Base-by-base conservation (phyloP, 1,140 invertebrate genomes). In the Dinoponera quadriceps region DNA sequence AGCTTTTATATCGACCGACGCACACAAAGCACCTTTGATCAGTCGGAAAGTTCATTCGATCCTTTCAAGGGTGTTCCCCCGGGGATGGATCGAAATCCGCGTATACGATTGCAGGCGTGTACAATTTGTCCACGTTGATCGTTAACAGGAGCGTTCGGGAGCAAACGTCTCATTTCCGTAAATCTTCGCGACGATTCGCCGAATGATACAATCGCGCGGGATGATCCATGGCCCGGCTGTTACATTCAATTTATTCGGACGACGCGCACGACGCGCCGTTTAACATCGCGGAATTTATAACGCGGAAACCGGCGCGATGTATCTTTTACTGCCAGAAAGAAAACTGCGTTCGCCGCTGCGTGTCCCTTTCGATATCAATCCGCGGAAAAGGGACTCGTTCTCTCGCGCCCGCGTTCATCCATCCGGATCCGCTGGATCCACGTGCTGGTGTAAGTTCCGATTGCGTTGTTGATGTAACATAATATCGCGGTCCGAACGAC, bases 261-360 rank as follows among this genome's bases (percentile, higher is more conserved):
- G 60, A 65, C 73, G 54, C 44, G 63, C 27, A 33, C 75, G 57
- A 38, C 63, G 63, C 29, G 65, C 33, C 51, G 33, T 80, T 80
- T 59, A 68, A 71, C 65, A 57, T 80, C 51, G 33, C 16, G 69
- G 48, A 71, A 80, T 80, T 80, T 80, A 80, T 80, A 80, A 80
- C 75, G 65, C 44, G 65, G 75, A 80, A 80, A 80, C 55, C 49
- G 69, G 69, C 66, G 51, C 75, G 49, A 78, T 65, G 66, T 44
- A 48, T 78, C 48, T 65, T 80, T 71, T 80, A 80, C 65, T 80
- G 38, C 75, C 25, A 20, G 51, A 80, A 80, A 71, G 65, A 71
- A 80, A 80, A 18, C 55, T 16, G 75, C 65, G 33, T 80, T 71
- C 49, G 48, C 49, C 29, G 29, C 75, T 18, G 20, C 22, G 2